A percentile compares a stretch with the other conserved stretches of the same genome.
phyloP scores from a whole-genome alignment of 2,113 vertebrate species.

The Benitochromis conjunctus region DNA sequence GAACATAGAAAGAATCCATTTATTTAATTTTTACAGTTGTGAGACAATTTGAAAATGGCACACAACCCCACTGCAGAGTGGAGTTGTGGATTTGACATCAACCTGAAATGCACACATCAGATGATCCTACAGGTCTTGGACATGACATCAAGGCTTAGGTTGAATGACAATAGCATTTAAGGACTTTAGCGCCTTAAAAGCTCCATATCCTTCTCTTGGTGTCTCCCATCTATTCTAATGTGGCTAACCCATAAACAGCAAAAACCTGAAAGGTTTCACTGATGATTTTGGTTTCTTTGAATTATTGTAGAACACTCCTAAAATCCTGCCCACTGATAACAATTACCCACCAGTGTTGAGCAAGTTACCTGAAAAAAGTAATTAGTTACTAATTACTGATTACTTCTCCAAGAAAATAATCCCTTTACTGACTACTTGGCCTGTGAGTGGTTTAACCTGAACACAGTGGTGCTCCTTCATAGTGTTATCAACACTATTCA shows the following conservation, averaged over 20 bases:
- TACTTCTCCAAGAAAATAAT: too few species aligned
- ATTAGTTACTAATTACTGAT: too few species aligned
- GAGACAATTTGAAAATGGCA: not conserved
- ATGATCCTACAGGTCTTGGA: not conserved
- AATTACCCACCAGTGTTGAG: too few species aligned
- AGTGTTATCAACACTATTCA: too few species aligned
- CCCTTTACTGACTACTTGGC: too few species aligned
- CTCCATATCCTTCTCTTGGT: accelerated
- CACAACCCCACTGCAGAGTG: not conserved
- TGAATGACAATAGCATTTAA: not conserved
- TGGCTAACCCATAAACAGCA: not conserved
- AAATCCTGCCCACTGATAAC: not conserved
- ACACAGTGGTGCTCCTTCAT: too few species aligned
- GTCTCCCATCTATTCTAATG: not conserved
- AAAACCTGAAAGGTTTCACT: not conserved
- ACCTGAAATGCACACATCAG: not conserved
- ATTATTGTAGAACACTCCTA: not conserved
- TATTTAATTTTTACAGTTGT: not conserved
- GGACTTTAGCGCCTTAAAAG: not conserved
- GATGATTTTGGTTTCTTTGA: not conserved
- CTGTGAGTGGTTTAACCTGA: too few species aligned
- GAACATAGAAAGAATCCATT: not conserved
- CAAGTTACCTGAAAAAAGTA: too few species aligned
- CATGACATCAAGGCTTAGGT: not conserved
- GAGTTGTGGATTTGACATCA: not conserved